phyloP scores from a whole-genome alignment of 2,888 invertebrate genomes.

The Diaphora mendica region DNA sequence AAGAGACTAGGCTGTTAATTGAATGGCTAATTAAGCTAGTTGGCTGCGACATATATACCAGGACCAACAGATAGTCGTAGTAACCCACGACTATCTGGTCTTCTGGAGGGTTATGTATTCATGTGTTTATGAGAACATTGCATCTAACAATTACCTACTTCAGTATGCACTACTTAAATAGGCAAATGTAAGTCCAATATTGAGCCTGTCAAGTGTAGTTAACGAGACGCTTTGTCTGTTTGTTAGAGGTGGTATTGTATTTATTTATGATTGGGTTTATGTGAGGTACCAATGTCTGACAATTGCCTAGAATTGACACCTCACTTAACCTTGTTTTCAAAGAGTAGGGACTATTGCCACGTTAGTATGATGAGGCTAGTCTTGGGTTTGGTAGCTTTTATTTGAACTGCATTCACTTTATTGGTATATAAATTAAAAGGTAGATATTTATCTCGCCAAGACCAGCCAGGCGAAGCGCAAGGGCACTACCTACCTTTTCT shows the following conservation, averaged over 20 bases:
- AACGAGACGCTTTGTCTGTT: conserved; percentile 2
- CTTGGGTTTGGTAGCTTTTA: not conserved
- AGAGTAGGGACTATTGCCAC: not conserved
- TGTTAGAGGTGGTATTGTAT: not conserved
- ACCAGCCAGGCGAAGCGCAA: too few species aligned
- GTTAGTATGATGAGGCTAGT: not conserved
- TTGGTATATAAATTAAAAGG: too few species aligned
- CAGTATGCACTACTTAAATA: not conserved
- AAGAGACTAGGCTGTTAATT: too few species aligned
- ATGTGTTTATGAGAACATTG: not conserved
- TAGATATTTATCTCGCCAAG: too few species aligned
- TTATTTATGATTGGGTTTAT: not conserved
- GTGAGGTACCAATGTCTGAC: not conserved
- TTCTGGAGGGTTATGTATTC: too few species aligned
- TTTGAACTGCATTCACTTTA: too few species aligned
- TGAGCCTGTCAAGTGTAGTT: conserved; percentile 1
- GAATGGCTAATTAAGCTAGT: too few species aligned
- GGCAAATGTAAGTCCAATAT: not conserved
- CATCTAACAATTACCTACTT: not conserved
- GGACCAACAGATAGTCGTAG: too few species aligned
- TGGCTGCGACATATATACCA: too few species aligned
- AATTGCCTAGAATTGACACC: not conserved
- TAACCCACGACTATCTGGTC: too few species aligned
- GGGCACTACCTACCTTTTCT: too few species aligned
- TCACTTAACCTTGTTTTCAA: not conserved